Evolutionary conservation across 2,113 vertebrate species (phyloP).

Genomic region (Chionomys nivalis): DNA sequence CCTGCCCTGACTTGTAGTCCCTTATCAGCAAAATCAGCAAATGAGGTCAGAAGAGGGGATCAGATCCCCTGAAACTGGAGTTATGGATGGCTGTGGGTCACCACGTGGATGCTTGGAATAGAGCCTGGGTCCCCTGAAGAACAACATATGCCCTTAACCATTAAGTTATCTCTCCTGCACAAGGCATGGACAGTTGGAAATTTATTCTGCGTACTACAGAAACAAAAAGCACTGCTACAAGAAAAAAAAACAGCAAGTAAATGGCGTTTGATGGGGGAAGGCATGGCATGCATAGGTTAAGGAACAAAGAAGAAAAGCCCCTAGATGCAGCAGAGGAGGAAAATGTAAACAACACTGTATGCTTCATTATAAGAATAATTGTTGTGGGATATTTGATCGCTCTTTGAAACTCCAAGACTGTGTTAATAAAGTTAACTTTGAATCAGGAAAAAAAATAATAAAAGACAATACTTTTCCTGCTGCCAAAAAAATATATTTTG

Average conservation of each 20-base stretch:
- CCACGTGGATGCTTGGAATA: neutral
- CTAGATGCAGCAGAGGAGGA: neutral
- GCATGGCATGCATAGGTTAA: neutral
- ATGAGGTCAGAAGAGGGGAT: neutral
- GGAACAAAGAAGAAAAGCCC: neutral
- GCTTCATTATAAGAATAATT: neutral
- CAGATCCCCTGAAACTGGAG: neutral
- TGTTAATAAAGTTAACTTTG: neutral
- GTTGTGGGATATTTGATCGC: neutral
- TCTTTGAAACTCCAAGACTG: neutral
- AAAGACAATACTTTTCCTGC: too few relatives aligned
- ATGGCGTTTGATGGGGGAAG: neutral
- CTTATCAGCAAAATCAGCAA: neutral
- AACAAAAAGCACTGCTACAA: neutral
- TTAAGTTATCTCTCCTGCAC: neutral
- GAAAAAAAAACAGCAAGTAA: constrained; percentile 38
- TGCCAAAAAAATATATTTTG: neutral
- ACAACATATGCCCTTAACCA: neutral
- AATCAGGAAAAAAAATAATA: neutral
- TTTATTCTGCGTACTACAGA: neutral
- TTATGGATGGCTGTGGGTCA: neutral
- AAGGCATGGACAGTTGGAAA: neutral
- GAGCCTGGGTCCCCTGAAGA: neutral
- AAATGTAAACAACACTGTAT: neutral
- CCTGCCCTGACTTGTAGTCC: neutral